Conservation (phyloP, 2,113 vertebrate genomes). For the Trogon surrucura region DNA sequence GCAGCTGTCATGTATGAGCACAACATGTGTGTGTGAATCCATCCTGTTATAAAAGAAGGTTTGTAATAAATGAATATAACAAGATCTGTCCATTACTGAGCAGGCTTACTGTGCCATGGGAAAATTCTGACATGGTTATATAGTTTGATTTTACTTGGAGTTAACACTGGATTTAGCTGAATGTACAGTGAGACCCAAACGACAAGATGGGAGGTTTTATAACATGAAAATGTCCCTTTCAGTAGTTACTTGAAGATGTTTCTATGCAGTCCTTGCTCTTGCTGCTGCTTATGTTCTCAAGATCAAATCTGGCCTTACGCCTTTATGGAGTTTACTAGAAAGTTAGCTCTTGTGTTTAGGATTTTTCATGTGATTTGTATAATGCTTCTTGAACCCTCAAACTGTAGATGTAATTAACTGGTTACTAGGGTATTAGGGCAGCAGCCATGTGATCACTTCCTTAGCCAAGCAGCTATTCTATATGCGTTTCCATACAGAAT, state of each 20-base stretch:
- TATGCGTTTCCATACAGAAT: not conserved
- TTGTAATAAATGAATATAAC: conserved; percentile 1
- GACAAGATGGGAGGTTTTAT: not conserved
- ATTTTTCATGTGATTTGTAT: not conserved
- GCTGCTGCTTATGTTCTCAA: not conserved
- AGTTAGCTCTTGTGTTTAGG: not conserved
- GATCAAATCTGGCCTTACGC: not conserved
- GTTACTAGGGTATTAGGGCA: not conserved
- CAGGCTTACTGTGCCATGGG: not conserved
- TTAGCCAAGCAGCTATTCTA: not conserved
- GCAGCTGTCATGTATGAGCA: conserved; percentile 31
- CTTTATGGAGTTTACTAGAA: not conserved
- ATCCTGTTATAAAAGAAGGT: not conserved
- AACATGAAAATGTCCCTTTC: not conserved
- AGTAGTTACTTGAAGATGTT: not conserved
- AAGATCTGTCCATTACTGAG: not conserved
- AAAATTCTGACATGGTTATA: conserved; percentile 23
- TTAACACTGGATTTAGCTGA: not conserved
- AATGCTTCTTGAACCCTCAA: not conserved
- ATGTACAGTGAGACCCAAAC: not conserved
- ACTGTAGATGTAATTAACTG: not conserved
- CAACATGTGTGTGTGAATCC: not conserved
- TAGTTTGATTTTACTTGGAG: not conserved
- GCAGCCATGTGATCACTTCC: not conserved
- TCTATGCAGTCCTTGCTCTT: not conserved